Conservation (phyloP, 2,888 invertebrate species). For the Acanthopleura granulata region DNA sequence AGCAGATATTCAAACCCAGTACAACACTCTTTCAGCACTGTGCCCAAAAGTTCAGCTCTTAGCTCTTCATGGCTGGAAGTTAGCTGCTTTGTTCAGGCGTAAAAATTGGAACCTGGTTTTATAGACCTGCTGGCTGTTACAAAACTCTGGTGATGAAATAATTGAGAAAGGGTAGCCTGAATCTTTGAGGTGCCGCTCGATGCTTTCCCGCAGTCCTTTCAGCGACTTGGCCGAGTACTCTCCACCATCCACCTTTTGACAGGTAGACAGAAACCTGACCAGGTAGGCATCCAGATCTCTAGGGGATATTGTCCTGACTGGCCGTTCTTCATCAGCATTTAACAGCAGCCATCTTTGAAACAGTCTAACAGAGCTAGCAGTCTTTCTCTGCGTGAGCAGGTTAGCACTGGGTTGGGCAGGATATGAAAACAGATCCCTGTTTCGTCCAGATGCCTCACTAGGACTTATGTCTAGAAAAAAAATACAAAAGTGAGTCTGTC, state of each 20-base stretch:
- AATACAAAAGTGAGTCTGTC: too few species aligned
- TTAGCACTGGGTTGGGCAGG: neutral
- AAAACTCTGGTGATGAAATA: neutral
- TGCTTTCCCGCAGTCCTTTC: constrained; percentile 13
- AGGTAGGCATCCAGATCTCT: constrained; percentile 4
- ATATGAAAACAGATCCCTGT: neutral
- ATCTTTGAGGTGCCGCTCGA: constrained; percentile 10
- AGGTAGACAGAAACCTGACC: neutral
- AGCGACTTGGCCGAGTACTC: constrained; percentile 10
- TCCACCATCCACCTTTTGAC: neutral
- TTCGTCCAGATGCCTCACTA: neutral
- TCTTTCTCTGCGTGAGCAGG: neutral
- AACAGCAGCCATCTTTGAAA: constrained; percentile 1
- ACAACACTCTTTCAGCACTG: too few species aligned
- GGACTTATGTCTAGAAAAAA: neutral
- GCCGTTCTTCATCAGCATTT: neutral
- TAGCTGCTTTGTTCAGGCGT: neutral
- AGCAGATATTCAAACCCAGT: too few species aligned
- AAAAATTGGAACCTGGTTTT: neutral
- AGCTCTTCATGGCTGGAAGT: too few species aligned
- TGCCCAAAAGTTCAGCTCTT: too few species aligned
- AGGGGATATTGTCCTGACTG: neutral
- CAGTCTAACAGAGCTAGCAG: neutral
- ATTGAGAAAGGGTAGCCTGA: constrained; percentile 2
- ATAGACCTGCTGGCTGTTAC: neutral